A percentile compares a stretch with the other conserved stretches of the same genome.
These are phyloP conservation scores for Cottus gobio DNA, from an alignment of 2,113 vertebrate genomes.

Conservation along the genomic window DNA sequence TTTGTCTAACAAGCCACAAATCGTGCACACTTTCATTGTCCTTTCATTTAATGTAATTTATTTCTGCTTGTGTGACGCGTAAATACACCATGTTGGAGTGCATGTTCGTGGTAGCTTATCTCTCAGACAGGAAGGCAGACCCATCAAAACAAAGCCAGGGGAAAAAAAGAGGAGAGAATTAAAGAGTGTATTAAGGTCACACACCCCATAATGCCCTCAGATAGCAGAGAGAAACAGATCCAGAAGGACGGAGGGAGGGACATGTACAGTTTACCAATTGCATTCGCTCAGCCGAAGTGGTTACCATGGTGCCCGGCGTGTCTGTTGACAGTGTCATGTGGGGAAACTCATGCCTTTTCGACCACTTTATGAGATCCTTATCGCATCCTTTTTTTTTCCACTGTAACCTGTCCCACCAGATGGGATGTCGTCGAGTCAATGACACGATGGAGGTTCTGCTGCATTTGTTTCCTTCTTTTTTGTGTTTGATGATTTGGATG, in stretches of 20 bases:
- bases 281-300: conserved; percentile 32
- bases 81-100: conserved; percentile 24
- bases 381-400: neutral
- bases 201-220: conserved; percentile 53
- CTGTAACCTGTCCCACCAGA: neutral
- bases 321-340: conserved; percentile 40
- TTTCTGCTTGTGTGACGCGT: conserved; percentile 19
- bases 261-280: conserved; percentile 26
- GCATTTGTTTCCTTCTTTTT: neutral
- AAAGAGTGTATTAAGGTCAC: conserved; percentile 66
- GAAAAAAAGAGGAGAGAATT: conserved; percentile 58
- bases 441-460: neutral
- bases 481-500: conserved; percentile 30
- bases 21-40: neutral
- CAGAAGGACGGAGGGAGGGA: conserved; percentile 9
- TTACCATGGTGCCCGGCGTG: conserved; percentile 29
- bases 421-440: neutral
- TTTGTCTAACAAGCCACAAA: conserved; percentile 21
- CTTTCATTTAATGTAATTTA: conserved; percentile 31
- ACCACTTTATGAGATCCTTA: conserved; percentile 13
- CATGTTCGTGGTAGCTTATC: conserved; percentile 33
- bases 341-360: conserved; percentile 6
- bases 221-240: conserved; percentile 38
- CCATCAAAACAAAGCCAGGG: conserved; percentile 57
- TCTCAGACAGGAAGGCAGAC: conserved; percentile 25